A percentile compares a stretch with the other conserved stretches of the same genome.
phyloP scores from a whole-genome alignment of 2,797 vertebrate species.

The Babyrousa celebensis region DNA sequence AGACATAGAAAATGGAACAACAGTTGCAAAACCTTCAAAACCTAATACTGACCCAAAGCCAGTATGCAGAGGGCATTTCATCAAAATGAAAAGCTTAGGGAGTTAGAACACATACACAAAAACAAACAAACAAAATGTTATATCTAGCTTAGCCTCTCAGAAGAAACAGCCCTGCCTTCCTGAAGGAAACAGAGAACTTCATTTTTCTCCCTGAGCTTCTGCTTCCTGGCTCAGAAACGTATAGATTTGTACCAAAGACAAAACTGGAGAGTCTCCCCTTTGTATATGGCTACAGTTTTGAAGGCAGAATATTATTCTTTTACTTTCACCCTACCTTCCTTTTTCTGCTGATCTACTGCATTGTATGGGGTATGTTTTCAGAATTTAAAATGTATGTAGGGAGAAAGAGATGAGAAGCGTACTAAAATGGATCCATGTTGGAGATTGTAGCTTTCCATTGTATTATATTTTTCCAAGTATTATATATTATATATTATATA shows the following conservation, averaged over 20 bases:
- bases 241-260: neutral
- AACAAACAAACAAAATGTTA: neutral
- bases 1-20: neutral
- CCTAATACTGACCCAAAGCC: neutral
- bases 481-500: no score
- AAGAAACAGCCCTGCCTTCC: neutral
- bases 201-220: neutral
- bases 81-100: neutral
- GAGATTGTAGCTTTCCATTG: neutral
- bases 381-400: neutral
- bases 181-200: neutral
- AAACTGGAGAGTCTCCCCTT: neutral
- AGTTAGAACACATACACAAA: neutral
- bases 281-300: neutral
- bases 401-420: neutral
- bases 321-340: neutral
- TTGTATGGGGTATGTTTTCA: neutral
- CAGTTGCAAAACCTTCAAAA: slow-evolving; percentile 7
- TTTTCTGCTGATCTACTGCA: neutral
- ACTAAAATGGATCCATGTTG: neutral
- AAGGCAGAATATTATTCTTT: neutral
- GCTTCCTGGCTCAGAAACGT: neutral
- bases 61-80: neutral
- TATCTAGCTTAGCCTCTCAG: neutral
- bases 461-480: neutral